Evolutionary conservation across 2,888 invertebrate genomes (phyloP).

Genomic region (Idaea dimidiata): DNA sequence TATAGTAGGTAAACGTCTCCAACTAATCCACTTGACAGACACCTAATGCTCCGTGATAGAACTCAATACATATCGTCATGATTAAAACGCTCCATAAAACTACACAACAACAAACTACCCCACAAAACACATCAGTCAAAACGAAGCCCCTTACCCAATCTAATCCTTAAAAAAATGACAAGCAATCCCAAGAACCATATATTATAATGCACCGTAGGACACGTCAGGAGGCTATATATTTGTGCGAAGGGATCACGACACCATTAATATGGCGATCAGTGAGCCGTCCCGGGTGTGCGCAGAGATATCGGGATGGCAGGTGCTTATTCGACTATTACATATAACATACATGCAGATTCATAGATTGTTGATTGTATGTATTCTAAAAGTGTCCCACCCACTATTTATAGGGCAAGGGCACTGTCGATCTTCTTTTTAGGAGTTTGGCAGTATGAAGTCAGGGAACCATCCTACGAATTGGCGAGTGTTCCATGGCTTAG

Average conservation of each 20-base stretch:
- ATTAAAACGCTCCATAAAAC: slow-evolving; percentile 1
- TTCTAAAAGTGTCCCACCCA: too few species aligned
- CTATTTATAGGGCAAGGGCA: too few species aligned
- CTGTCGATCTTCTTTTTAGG: too few species aligned
- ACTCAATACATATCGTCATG: background rate
- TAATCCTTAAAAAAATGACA: slow-evolving; percentile 43
- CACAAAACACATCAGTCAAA: background rate
- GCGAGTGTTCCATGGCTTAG: too few species aligned
- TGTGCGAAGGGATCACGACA: slow-evolving; percentile 53
- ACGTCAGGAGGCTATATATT: slow-evolving; percentile 71
- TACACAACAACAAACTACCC: background rate
- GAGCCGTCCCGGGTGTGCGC: slow-evolving; percentile 40
- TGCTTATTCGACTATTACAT: background rate
- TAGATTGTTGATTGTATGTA: too few species aligned
- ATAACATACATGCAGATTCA: background rate
- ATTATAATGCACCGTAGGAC: slow-evolving; percentile 72
- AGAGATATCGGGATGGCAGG: background rate
- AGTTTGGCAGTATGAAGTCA: too few species aligned
- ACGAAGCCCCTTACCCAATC: background rate
- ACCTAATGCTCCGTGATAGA: background rate
- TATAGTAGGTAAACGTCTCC: background rate
- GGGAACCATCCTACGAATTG: too few species aligned
- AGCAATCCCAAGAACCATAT: slow-evolving; percentile 61
- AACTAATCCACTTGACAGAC: background rate
- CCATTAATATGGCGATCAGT: slow-evolving; percentile 74